Evolutionary conservation across 35 echinoderm and acorn worm genomes (phyloP).

Genomic region (Hemicentrotus pulcherrimus): DNA sequence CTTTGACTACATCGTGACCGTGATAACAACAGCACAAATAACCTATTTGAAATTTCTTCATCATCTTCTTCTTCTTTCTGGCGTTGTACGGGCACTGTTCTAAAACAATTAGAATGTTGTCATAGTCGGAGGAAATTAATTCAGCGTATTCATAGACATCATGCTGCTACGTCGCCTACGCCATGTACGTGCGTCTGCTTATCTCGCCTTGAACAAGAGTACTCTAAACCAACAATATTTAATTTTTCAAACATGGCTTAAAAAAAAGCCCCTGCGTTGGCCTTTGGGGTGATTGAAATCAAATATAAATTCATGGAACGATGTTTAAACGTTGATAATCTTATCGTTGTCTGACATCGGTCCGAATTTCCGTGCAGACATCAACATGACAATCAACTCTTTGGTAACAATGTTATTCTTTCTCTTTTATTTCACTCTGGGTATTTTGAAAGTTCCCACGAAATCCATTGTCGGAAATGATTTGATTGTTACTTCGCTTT

Average conservation of each 20-base stretch:
- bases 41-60: too few relatives aligned
- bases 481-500: not conserved
- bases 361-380: not conserved
- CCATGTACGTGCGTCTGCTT: not conserved
- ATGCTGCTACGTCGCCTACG: not conserved
- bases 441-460: not conserved
- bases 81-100: not conserved
- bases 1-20: too few relatives aligned
- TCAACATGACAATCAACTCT: not conserved
- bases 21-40: too few relatives aligned
- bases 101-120: not conserved
- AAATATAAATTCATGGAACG: not conserved
- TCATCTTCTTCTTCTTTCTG: not conserved
- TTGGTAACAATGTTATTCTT: not conserved
- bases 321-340: not conserved
- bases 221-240: not conserved
- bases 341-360: conserved; percentile 1
- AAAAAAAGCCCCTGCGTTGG: not conserved
- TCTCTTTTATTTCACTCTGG: not conserved
- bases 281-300: not conserved
- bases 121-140: not conserved
- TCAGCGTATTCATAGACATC: not conserved
- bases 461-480: not conserved
- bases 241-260: not conserved
- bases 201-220: not conserved